Evolutionary conservation across 2,113 vertebrate species (phyloP), one percentile per base, ranked within the genome.

Genomic region (Hucho hucho): DNA sequence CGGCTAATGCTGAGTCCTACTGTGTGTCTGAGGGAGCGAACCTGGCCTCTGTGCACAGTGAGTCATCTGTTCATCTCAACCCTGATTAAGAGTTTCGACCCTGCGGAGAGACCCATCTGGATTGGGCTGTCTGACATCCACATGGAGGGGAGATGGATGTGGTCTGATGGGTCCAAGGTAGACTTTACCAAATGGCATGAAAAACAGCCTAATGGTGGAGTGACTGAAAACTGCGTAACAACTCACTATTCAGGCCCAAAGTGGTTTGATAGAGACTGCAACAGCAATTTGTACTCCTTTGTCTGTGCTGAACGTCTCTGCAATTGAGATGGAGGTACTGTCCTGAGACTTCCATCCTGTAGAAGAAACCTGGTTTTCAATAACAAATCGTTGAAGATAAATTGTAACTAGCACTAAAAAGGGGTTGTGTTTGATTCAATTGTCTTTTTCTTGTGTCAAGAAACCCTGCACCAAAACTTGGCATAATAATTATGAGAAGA

Each of bases 151-250:
- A 37, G 16, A 18, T 75, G 64, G 74, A 32, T 68, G 26, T 75
- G 64, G 64, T 56, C 65, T n/a, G 74, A 74, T 53, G 73, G 73
- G 24, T 74, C 73, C 20, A 28, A 65, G 63, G 16, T 65, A 20
- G 46, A 28, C 64, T 74, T 49, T 64, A 67, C 16, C 64, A 32
- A 6, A 32, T 47, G 16, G 29, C 1, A 6, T 6, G 29, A 1
- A 32, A 0, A 0, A 32, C 61, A 74, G 28, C 73, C 73, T 37
- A 4, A 74, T 0, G 22, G 9, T 11, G 25, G 11, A 32, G 29
- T 32, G 24, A 4, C 1, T 6, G 64, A 74, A 53, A 1, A 74
- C 73, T 74, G 73, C 53, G 63, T 16, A 24, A 37, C 13, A 3
- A 66, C 22, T 37, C 61, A 73, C 56, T 32, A 0, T 32, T 73